Conservation (phyloP, 1,140 invertebrate genomes). For the Teleogryllus occipitalis region DNA sequence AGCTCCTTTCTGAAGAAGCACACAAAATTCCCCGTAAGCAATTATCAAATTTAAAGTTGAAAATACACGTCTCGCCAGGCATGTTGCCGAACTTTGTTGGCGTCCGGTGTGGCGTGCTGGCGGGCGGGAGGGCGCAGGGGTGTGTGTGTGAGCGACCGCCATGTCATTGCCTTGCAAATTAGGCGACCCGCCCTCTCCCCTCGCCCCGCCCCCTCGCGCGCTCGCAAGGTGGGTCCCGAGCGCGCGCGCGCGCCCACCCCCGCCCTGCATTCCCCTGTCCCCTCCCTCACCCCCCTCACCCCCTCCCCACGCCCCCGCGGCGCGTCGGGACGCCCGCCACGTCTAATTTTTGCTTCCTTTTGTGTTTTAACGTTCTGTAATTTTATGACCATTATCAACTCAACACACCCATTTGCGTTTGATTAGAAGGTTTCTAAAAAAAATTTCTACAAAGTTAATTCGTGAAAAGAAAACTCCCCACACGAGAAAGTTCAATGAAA, state of each 20-base stretch:
- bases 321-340: neutral
- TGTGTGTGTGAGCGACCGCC: too few relatives aligned
- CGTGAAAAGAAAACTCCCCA: too few relatives aligned
- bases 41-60: slow-evolving; percentile 1
- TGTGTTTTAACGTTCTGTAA: neutral
- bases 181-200: neutral
- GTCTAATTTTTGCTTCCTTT: neutral
- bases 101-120: neutral
- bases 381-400: neutral
- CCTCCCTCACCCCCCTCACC: too few relatives aligned
- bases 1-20: neutral
- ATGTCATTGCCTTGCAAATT: slow-evolving; percentile 4
- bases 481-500: too few relatives aligned
- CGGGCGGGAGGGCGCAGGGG: too few relatives aligned
- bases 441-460: too few relatives aligned
- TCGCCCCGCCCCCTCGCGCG: too few relatives aligned
- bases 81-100: neutral
- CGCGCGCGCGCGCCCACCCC: too few relatives aligned
- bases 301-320: neutral
- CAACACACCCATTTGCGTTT: slow-evolving; percentile 1
- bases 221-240: neutral
- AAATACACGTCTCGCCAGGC: neutral
- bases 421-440: neutral
- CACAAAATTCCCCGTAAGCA: neutral
- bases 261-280: neutral